A percentile compares a stretch with the other conserved stretches of the same genome.
These are phyloP conservation scores for Takifugu bimaculatus DNA, from an alignment of 2,113 vertebrate species.

Conservation along the genomic window DNA sequence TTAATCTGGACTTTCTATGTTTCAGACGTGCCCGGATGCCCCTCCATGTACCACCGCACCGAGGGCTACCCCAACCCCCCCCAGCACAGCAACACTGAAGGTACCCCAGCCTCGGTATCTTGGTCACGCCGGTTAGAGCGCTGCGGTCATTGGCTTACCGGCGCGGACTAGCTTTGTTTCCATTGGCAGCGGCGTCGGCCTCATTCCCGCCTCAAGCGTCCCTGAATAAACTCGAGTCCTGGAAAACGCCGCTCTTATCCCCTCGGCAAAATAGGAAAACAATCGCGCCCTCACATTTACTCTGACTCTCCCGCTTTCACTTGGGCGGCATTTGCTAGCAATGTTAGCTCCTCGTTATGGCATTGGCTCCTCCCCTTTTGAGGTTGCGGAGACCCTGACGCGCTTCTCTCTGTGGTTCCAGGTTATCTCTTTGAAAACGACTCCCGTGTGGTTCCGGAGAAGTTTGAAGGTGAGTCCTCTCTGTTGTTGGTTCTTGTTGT, in stretches of 20 bases:
- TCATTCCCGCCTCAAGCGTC: conserved; percentile 70
- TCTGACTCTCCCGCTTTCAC: conserved; percentile 5
- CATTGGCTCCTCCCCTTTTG: conserved; percentile 10
- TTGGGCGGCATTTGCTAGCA: no score
- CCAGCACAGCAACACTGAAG: conserved; percentile 71
- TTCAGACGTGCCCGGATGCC: conserved; percentile 86
- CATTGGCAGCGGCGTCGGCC: conserved; percentile 62
- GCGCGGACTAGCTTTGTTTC: conserved; percentile 61
- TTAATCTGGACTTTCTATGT: conserved; percentile 11
- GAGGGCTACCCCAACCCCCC: conserved; percentile 78
- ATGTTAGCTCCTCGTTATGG: background rate
- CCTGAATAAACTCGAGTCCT: conserved; percentile 70
- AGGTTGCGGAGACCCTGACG: conserved; percentile 4
- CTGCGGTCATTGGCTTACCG: conserved; percentile 69
- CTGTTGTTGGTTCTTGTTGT: no score
- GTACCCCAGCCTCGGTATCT: conserved; percentile 30
- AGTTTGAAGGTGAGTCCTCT: conserved; percentile 84
- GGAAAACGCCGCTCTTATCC: conserved; percentile 69
- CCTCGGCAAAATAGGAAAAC: conserved; percentile 55
- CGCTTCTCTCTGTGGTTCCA: conserved; percentile 48
- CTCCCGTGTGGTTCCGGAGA: conserved; percentile 93
- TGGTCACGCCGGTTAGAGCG: conserved; percentile 26
- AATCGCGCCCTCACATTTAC: conserved; percentile 42
- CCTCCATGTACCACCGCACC: conserved; percentile 82
- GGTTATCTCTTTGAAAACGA: conserved; percentile 92